Evolutionary conservation across 2,797 vertebrate genomes (phyloP).

Genomic region (Chloroceryle inda): DNA sequence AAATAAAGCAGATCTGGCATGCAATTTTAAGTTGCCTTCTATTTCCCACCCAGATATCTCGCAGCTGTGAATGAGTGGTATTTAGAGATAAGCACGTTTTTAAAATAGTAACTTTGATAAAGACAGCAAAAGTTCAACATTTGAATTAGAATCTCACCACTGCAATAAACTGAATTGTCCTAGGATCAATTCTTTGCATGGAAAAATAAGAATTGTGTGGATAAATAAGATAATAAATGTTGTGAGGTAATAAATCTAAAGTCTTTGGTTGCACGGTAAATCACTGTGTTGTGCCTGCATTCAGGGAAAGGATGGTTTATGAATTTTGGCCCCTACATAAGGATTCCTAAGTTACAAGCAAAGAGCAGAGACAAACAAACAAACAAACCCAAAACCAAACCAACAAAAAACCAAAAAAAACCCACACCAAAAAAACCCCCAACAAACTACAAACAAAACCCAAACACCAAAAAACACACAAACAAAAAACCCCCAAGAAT

Average conservation of each 20-base stretch:
- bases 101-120: constrained; percentile 17
- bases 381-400: neutral
- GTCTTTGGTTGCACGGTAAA: neutral
- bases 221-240: neutral
- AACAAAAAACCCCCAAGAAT: neutral
- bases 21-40: neutral
- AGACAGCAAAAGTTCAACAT: neutral
- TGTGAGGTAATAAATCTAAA: neutral
- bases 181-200: neutral
- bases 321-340: neutral
- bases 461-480: no score
- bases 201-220: neutral
- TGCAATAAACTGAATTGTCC: neutral
- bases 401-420: neutral
- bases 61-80: neutral
- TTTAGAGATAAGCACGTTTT: constrained; percentile 5
- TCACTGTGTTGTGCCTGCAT: neutral
- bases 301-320: neutral
- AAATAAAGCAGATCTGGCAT: neutral
- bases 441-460: no score
- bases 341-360: neutral
- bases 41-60: neutral
- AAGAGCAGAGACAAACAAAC: neutral
- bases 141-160: neutral
- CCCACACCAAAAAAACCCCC: no score